Percentiles rank a stretch among this genome's conserved stretches.
Evolutionary conservation across 2,113 vertebrate species (phyloP).

Genomic region (Pipa parva): DNA sequence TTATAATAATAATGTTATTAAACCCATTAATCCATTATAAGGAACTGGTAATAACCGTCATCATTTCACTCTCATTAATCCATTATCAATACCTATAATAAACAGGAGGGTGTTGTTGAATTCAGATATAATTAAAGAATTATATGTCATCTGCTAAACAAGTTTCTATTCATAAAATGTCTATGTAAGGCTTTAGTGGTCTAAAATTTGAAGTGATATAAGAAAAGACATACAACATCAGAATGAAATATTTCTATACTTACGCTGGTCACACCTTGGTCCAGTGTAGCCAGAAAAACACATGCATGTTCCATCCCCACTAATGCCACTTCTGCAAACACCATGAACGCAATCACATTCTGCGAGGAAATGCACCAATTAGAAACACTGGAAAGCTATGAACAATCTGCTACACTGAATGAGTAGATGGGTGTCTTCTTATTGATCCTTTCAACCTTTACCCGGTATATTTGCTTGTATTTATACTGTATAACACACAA

Average conservation of each 20-base stretch:
- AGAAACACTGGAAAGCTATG: not conserved
- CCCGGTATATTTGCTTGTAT: too few species aligned
- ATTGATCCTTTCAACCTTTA: too few species aligned
- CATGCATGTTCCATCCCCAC: constrained; percentile 71
- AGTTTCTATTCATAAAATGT: not conserved
- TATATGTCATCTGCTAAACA: too few species aligned
- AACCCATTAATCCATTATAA: not conserved
- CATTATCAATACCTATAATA: too few species aligned
- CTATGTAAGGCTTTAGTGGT: not conserved
- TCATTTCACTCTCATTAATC: too few species aligned
- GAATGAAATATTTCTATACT: constrained; percentile 45
- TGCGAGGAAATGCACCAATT: constrained; percentile 45
- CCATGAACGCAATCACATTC: constrained; percentile 84
- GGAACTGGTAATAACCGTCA: too few species aligned
- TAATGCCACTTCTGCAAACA: constrained; percentile 68
- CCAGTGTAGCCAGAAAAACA: constrained; percentile 84
- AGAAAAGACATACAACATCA: not conserved
- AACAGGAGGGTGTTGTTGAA: too few species aligned
- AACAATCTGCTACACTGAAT: too few species aligned
- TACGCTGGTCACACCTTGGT: constrained; percentile 73
- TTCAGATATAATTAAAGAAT: too few species aligned
- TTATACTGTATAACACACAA: not conserved
- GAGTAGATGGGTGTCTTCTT: too few species aligned
- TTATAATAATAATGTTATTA: constrained; percentile 3
- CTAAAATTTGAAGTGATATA: not conserved